Evolutionary conservation across 2,888 invertebrate species (phyloP).

Genomic region (Phasia obesa): DNA sequence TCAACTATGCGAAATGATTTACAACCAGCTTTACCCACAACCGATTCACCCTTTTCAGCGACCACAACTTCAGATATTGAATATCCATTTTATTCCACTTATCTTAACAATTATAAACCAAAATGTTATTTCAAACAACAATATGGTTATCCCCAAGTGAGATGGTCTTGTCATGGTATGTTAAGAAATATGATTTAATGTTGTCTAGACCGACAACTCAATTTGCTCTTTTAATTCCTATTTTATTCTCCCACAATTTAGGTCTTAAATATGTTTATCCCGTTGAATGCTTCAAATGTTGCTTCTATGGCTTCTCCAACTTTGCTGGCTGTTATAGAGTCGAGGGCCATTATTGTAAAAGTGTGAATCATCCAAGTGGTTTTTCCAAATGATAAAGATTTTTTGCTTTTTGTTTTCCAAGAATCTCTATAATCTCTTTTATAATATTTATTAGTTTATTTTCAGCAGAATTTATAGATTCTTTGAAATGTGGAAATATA

Average conservation of each 20-base stretch:
- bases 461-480: constrained; percentile 26
- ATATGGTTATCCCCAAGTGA: constrained; percentile 60
- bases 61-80: constrained; percentile 12
- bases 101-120: constrained; percentile 40
- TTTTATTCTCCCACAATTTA: constrained; percentile 52
- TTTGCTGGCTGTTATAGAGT: constrained; percentile 76
- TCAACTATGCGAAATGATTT: constrained; percentile 29
- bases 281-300: constrained; percentile 76
- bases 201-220: no score
- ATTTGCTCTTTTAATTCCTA: background rate
- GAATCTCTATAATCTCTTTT: constrained; percentile 31
- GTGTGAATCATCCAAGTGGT: background rate
- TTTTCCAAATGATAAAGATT: constrained; percentile 42
- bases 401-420: background rate
- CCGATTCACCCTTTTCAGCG: constrained; percentile 44
- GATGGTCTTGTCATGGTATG: constrained; percentile 73
- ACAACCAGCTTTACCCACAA: constrained; percentile 25
- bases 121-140: constrained; percentile 75
- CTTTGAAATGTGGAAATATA: background rate
- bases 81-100: constrained; percentile 61
- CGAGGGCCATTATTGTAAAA: constrained; percentile 19
- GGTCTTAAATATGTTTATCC: constrained; percentile 67
- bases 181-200: background rate
- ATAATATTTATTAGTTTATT: background rate
- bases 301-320: constrained; percentile 66